Evolutionary conservation across 1,140 invertebrate genomes (phyloP), one percentile per base, ranked within the genome.

Genomic region (Cyrtorhinus lividipennis): DNA sequence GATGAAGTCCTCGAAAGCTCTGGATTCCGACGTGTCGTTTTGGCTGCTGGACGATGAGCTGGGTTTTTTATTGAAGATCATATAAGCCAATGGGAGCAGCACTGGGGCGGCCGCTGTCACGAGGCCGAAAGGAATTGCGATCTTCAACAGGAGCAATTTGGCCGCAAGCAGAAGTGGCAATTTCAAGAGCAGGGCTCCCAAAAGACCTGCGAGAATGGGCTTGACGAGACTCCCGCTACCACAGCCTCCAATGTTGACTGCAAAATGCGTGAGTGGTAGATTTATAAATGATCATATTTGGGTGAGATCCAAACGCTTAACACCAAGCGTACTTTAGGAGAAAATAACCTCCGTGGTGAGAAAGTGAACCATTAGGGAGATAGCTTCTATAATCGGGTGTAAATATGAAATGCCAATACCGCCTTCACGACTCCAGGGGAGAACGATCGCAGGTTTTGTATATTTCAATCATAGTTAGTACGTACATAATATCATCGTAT

Each of bases 121-220:
- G 24, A 62, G 48, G 18, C 46, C 61, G 1, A 62, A 24, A 13
- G 64, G 64, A 1, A 57, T 26, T 1, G 60, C 27, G 1, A 57
- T 10, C 56, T 65, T 65, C 57, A 62, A 27, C 1, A 65, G 53
- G 5, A 65, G 24, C 25, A 60, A 15, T 24, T 65, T 65, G 10
- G 24, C 45, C 12, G 60, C 24, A 13, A 65, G 53, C 1, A 65
- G 45, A 18, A 62, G 30, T 1, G 64, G 64, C 2, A 65, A 5
- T 53, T 65, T 65, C 3, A 65, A 46, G 24, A 65, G 18, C 18
- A 59, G 58, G 1, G 48, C 27, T 24, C 61, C 61, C 2, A 62
- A 12, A 15, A 62, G 27, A 3, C 44, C 61, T 26, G 44, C 61
- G 18, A 62, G 53, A 18, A 62, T 26, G 1, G 61, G 44, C 45